Evolutionary conservation across 2,113 vertebrate genomes (phyloP).

Genomic region (Amphilophus citrinellus): DNA sequence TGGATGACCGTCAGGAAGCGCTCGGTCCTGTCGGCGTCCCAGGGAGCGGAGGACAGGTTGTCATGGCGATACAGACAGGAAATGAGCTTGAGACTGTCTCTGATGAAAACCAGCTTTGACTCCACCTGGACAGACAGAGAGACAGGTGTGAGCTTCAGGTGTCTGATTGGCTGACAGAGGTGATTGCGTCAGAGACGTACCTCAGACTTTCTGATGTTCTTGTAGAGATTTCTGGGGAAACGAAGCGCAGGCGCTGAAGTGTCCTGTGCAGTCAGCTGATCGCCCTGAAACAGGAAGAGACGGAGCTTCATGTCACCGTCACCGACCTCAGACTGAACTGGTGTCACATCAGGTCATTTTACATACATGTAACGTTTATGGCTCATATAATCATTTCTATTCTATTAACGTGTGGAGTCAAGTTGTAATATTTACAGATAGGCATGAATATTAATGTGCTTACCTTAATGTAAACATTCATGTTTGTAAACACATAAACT

Average conservation of each 20-base stretch:
- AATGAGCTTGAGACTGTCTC: constrained; percentile 40
- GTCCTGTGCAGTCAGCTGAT: background rate
- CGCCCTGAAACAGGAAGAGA: constrained; percentile 37
- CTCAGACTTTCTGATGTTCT: fast-evolving
- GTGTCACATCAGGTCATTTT: too few relatives aligned
- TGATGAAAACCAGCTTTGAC: constrained; percentile 47
- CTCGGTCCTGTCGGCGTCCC: background rate
- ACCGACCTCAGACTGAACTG: too few relatives aligned
- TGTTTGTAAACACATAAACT: too few relatives aligned
- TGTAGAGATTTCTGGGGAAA: constrained; percentile 24
- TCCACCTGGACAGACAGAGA: constrained; percentile 20
- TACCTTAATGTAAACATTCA: too few relatives aligned
- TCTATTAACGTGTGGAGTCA: too few relatives aligned
- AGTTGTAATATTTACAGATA: too few relatives aligned
- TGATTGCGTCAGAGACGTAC: constrained; percentile 2
- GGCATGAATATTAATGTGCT: too few relatives aligned
- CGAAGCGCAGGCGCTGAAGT: background rate
- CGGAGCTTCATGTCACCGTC: background rate
- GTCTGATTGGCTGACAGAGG: background rate
- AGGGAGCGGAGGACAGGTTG: constrained; percentile 2
- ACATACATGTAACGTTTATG: too few relatives aligned
- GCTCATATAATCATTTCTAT: too few relatives aligned
- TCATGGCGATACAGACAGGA: constrained; percentile 1
- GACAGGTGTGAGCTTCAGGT: background rate
- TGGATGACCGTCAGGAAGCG: constrained; percentile 9